Conservation (phyloP, 2,888 invertebrate species). For the Bursaphelenchus okinawaensis region DNA sequence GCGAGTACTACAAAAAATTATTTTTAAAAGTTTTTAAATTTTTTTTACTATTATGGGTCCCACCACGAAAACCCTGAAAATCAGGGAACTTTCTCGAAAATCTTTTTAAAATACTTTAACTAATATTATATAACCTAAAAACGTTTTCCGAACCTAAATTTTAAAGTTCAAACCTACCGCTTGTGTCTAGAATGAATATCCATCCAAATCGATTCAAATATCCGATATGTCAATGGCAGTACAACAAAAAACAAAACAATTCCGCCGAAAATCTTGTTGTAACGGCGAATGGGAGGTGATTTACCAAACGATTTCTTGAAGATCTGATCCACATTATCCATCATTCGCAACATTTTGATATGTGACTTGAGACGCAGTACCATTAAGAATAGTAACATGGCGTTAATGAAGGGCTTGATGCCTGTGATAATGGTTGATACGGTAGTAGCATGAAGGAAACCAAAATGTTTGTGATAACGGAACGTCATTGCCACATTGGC, state of each 20-base stretch:
- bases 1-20: too few relatives aligned
- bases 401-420: constrained; percentile 47
- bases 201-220: constrained; percentile 14
- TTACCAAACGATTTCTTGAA: constrained; percentile 45
- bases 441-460: constrained; percentile 47
- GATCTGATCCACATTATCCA: constrained; percentile 21
- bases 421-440: constrained; percentile 49
- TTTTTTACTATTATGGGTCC: too few relatives aligned
- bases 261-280: constrained; percentile 37
- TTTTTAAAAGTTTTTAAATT: too few relatives aligned
- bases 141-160: too few relatives aligned
- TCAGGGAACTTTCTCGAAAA: too few relatives aligned
- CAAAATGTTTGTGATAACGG: constrained; percentile 38
- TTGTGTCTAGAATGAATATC: background rate
- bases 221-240: constrained; percentile 30
- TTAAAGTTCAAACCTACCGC: too few relatives aligned
- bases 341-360: constrained; percentile 22
- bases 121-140: too few relatives aligned
- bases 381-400: constrained; percentile 39
- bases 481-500: constrained; percentile 32
- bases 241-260: constrained; percentile 27
- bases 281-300: constrained; percentile 37
- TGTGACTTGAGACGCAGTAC: constrained; percentile 16
- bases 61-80: too few relatives aligned
- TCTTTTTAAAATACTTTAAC: too few relatives aligned